These are phyloP conservation scores for Abramis brama DNA, from an alignment of 2,113 vertebrate species.

Conservation along the genomic window DNA sequence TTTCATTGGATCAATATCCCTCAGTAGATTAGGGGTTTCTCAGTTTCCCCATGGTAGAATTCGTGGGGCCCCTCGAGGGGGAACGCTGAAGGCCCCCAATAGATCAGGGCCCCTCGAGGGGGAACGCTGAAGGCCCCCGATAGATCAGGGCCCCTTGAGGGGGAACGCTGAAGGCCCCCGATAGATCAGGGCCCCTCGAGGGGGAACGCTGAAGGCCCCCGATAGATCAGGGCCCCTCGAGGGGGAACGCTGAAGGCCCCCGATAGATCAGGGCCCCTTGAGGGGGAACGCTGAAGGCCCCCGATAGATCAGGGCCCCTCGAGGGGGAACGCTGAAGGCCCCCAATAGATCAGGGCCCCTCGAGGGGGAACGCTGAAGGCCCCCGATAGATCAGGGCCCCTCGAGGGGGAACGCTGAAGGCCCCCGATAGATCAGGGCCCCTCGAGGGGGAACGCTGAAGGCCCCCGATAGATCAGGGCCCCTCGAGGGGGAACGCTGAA, in stretches of 20 bases:
- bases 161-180: no score
- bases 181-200: background rate
- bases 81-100: no score
- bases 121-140: background rate
- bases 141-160: background rate
- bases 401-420: background rate
- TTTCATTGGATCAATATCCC: background rate
- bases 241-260: no score
- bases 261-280: no score
- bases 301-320: background rate
- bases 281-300: no score
- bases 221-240: background rate
- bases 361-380: no score
- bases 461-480: background rate
- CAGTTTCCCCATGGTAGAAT: background rate
- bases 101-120: background rate
- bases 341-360: background rate
- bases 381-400: no score
- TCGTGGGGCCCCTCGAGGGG: background rate
- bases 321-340: background rate
- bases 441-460: no score
- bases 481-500: no score
- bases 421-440: background rate
- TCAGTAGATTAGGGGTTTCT: background rate
- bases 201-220: background rate